phyloP scores from a whole-genome alignment of 1,140 invertebrate genomes.

The Drosophila suzukii region DNA sequence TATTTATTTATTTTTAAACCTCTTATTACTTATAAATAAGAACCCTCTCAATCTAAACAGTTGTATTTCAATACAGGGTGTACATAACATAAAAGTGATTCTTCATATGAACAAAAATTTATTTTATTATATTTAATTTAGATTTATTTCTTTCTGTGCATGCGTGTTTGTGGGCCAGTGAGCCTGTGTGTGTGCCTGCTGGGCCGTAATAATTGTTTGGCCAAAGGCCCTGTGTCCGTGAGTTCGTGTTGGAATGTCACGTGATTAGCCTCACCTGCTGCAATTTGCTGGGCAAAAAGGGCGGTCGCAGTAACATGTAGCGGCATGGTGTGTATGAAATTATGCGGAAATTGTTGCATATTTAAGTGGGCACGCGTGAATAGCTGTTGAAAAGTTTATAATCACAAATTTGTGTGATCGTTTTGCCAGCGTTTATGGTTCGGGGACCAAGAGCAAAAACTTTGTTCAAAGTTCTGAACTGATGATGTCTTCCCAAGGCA shows the following conservation, averaged over 20 bases:
- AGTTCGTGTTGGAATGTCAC: conserved; percentile 58
- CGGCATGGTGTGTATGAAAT: conserved; percentile 54
- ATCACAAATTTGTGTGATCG: conserved; percentile 41
- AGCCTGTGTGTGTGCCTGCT: conserved; percentile 34
- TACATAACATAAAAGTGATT: no score
- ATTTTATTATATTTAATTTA: no score
- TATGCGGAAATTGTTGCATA: conserved; percentile 79
- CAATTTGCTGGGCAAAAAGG: not conserved
- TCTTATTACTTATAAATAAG: no score
- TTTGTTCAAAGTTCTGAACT: conserved; percentile 7
- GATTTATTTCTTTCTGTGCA: not conserved
- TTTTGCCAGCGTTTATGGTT: conserved; percentile 20
- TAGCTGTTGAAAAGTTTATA: conserved; percentile 65
- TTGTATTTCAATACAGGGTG: no score
- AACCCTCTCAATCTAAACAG: no score
- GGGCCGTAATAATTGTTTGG: conserved; percentile 75
- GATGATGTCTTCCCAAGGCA: not conserved
- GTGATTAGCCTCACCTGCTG: conserved; percentile 60
- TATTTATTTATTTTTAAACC: no score
- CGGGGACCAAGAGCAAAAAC: not conserved
- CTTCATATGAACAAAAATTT: no score
- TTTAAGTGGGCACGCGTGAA: conserved; percentile 74
- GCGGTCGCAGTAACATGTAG: not conserved
- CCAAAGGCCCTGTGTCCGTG: conserved; percentile 57
- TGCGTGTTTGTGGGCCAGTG: not conserved